phyloP scores from a whole-genome alignment of 2,797 vertebrate species.

The Epinephelus awoara region DNA sequence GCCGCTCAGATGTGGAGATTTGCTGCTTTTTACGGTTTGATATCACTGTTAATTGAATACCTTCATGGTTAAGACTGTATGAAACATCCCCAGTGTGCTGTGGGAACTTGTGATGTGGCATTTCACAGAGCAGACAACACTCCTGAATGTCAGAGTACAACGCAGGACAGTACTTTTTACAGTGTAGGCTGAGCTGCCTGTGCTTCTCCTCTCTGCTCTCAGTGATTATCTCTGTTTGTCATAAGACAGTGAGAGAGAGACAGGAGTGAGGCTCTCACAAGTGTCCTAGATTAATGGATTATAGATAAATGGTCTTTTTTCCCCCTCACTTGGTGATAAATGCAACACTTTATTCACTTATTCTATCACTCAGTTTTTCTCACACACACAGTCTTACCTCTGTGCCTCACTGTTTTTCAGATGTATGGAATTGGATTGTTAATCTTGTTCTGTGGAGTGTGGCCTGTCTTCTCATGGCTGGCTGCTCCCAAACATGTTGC shows the following conservation, averaged over 20 bases:
- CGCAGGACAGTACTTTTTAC: constrained; percentile 37
- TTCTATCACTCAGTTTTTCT: constrained; percentile 26
- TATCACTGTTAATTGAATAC: not conserved
- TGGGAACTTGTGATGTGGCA: not conserved
- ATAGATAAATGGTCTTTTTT: constrained; percentile 66
- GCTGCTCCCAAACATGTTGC: constrained; percentile 57
- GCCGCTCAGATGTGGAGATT: not conserved
- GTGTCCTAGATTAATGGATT: constrained; percentile 80
- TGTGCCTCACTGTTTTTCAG: constrained; percentile 37
- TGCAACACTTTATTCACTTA: constrained; percentile 67
- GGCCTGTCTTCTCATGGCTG: constrained; percentile 46
- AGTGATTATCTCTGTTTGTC: constrained; percentile 80
- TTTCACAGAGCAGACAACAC: not conserved
- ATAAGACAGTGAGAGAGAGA: constrained; percentile 69
- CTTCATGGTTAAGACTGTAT: not conserved
- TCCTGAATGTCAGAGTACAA: not conserved
- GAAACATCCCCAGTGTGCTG: too few relatives aligned
- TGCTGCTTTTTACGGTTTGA: not conserved
- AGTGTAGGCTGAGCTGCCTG: constrained; percentile 42
- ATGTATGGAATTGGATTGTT: constrained; percentile 65
- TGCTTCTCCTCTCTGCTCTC: constrained; percentile 35
- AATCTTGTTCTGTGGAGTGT: constrained; percentile 61
- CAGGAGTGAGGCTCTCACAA: constrained; percentile 56
- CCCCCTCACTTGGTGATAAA: constrained; percentile 60
- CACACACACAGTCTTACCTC: constrained; percentile 12